A percentile compares a stretch with the other conserved stretches of the same genome.
Evolutionary conservation across 2,113 vertebrate genomes (phyloP).

Genomic region (Cottus gobio): DNA sequence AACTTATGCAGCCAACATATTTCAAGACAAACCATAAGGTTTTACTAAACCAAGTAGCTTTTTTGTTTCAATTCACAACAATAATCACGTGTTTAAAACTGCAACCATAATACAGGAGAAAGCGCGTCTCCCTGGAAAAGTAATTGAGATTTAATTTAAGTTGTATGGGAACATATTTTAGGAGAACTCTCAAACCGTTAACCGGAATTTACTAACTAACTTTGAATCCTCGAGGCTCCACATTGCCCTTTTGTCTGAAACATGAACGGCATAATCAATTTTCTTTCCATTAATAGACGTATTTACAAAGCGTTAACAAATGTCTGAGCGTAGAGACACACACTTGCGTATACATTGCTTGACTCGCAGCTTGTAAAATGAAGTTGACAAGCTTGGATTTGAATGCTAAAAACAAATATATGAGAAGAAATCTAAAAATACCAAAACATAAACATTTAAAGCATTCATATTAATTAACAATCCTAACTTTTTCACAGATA

Average conservation of each 20-base stretch:
- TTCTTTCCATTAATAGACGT: neutral
- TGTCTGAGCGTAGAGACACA: neutral
- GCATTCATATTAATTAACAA: neutral
- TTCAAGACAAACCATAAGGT: neutral
- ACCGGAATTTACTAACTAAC: neutral
- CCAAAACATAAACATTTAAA: neutral
- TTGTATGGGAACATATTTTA: neutral
- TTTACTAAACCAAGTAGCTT: neutral
- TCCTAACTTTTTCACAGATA: neutral
- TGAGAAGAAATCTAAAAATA: neutral
- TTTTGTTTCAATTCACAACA: neutral
- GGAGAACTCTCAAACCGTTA: neutral
- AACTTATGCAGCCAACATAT: neutral
- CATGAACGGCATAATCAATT: neutral
- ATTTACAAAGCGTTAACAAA: neutral
- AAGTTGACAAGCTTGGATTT: neutral
- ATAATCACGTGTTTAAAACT: neutral
- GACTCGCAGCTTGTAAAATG: neutral
- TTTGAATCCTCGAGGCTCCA: neutral
- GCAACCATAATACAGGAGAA: neutral
- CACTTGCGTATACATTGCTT: neutral
- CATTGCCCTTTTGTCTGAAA: neutral
- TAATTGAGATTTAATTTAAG: neutral
- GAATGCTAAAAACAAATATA: neutral
- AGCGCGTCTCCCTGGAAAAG: neutral